These are phyloP conservation scores for Cirrhinus mrigala DNA, from an alignment of 2,797 vertebrate species.

Conservation along the genomic window DNA sequence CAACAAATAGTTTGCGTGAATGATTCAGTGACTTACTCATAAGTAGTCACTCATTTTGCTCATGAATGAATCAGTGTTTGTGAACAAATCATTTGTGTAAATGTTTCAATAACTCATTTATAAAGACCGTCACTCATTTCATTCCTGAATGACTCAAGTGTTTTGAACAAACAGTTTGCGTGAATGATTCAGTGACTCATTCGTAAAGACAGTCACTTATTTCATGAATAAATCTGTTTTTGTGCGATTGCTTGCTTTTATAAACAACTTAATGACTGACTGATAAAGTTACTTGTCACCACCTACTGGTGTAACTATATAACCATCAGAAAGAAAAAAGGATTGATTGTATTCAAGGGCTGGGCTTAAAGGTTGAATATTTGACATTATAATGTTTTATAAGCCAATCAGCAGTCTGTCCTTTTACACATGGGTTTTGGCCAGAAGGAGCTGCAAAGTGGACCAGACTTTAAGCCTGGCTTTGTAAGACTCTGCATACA, in stretches of 20 bases:
- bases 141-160: neutral
- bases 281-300: neutral
- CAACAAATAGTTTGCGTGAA: too few species aligned
- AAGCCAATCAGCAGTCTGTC: neutral
- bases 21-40: too few species aligned
- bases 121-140: neutral
- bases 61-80: too few species aligned
- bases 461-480: neutral
- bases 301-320: neutral
- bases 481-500: neutral
- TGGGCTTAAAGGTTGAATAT: neutral
- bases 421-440: neutral
- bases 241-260: neutral
- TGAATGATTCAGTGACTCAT: neutral
- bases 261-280: neutral
- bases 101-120: neutral
- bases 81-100: neutral
- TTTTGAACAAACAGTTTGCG: neutral
- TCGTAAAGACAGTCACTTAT: too few species aligned
- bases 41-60: neutral
- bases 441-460: neutral
- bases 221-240: neutral
- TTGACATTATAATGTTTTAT: neutral
- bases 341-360: neutral
- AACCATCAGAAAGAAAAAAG: neutral